phyloP scores from a whole-genome alignment of 2,113 vertebrate species.

The Apodemus sylvaticus region DNA sequence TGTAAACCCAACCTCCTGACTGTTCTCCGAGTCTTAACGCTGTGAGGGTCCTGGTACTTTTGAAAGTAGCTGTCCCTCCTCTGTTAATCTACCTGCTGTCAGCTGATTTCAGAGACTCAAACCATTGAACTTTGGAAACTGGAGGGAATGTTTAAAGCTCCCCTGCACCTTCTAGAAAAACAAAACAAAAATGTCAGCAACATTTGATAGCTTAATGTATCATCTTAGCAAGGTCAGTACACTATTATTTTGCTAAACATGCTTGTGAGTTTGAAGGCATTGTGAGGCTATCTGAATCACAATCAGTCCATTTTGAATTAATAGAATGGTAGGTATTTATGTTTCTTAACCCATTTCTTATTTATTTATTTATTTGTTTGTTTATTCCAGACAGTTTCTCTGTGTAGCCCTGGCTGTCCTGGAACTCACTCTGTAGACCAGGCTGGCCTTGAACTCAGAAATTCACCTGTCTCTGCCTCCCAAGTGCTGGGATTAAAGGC shows the following conservation, averaged over 20 bases:
- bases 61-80: neutral
- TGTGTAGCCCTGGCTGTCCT: no score
- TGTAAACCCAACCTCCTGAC: neutral
- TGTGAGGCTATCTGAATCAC: neutral
- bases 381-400: no score
- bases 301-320: neutral
- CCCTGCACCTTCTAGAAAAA: neutral
- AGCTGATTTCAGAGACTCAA: neutral
- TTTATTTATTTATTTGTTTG: no score
- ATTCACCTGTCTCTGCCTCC: no score
- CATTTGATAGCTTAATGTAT: neutral
- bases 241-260: neutral
- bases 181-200: neutral
- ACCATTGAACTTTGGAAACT: neutral
- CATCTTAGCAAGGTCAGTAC: neutral
- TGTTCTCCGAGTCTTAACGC: neutral
- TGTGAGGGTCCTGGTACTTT: neutral
- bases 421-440: no score
- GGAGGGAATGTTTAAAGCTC: neutral
- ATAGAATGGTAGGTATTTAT: neutral
- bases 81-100: neutral
- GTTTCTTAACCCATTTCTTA: no score
- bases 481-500: no score
- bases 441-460: no score
- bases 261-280: neutral